Percentiles rank a stretch among this genome's conserved stretches.
These are phyloP conservation scores for Alentia gelatinosa DNA, from an alignment of 2,888 invertebrate species.

Conservation along the genomic window DNA sequence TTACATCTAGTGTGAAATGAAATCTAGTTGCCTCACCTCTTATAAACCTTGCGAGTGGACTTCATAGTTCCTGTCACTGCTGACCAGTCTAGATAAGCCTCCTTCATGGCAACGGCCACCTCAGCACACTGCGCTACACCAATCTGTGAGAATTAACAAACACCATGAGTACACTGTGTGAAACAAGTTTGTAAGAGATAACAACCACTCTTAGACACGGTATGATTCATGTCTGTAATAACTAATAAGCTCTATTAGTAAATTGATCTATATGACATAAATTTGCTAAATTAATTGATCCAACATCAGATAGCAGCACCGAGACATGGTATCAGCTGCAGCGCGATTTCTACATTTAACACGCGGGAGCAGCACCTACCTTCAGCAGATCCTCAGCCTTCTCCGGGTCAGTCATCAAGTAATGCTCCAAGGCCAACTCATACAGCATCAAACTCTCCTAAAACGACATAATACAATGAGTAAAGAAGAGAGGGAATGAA, in stretches of 20 bases:
- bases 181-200: too few relatives aligned
- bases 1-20: too few relatives aligned
- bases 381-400: background rate
- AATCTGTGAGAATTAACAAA: background rate
- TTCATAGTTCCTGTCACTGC: background rate
- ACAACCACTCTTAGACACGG: too few relatives aligned
- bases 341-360: background rate
- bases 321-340: background rate
- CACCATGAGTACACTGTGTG: too few relatives aligned
- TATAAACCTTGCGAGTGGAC: background rate
- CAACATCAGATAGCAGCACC: background rate
- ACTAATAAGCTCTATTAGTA: too few relatives aligned
- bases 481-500: too few relatives aligned
- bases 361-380: background rate
- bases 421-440: background rate
- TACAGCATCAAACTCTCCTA: conserved; percentile 2
- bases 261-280: too few relatives aligned
- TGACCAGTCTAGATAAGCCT: background rate
- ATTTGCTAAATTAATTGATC: too few relatives aligned
- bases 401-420: background rate
- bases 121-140: background rate
- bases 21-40: background rate
- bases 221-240: too few relatives aligned
- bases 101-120: conserved; percentile 22
- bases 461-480: too few relatives aligned